phyloP scores from a whole-genome alignment of 2,113 vertebrate species.

The Carollia perspicillata region DNA sequence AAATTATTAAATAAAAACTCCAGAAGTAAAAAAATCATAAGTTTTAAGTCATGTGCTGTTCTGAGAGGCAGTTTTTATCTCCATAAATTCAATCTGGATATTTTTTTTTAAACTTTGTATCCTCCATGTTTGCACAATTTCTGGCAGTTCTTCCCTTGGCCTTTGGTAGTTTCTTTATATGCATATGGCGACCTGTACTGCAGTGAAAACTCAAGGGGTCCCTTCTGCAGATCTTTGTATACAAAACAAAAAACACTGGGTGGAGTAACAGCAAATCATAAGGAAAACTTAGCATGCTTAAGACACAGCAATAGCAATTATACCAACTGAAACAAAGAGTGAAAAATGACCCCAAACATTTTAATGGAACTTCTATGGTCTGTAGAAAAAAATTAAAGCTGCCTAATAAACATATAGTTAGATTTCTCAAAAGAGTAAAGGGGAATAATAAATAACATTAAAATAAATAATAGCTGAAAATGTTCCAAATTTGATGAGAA shows the following conservation, averaged over 20 bases:
- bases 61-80: neutral
- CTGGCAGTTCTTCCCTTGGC: neutral
- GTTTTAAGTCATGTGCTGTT: neutral
- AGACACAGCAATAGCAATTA: neutral
- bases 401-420: neutral
- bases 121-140: neutral
- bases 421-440: neutral
- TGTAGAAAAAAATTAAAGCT: neutral
- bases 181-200: neutral
- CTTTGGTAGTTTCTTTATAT: neutral
- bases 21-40: neutral
- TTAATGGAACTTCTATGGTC: neutral
- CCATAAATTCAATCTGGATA: neutral
- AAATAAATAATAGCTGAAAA: neutral
- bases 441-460: neutral
- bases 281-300: neutral
- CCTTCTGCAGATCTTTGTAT: neutral
- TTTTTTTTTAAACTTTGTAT: neutral
- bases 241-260: neutral
- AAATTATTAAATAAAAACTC: neutral
- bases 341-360: neutral
- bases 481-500: constrained; percentile 15
- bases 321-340: neutral
- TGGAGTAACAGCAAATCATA: neutral
- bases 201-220: neutral